Evolutionary conservation across 2,113 vertebrate genomes (phyloP), one percentile per base, ranked within the genome.

Genomic region (Coregonus clupeaformis): DNA sequence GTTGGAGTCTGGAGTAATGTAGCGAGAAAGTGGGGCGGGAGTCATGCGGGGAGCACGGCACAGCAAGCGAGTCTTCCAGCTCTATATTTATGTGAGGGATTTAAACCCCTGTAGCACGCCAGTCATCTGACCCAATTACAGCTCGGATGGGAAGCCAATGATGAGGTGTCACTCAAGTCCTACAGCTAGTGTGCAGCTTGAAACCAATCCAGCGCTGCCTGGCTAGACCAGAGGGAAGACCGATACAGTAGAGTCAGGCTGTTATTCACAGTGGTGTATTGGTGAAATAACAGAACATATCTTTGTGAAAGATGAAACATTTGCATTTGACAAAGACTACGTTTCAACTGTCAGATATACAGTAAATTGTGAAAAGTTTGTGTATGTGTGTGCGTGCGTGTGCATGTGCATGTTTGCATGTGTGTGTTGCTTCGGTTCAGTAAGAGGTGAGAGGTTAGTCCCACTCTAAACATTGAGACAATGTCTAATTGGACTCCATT

Each of bases 61-160:
- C 6, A 60, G n/a, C 57, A 60, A 6, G 16, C 49, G 16, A 60
- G 57, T 60, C 57, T 22, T 9, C 2, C n/a, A 60, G 52, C 5
- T n/a, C 57, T 60, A 60, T 60, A 60, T 60, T 60, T 60, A 60
- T 11, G 20, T 76, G 73, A 81, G 79, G 81, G 84, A 85, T 84
- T 90, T 88, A 81, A 89, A 88, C 77, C 72, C 47, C 75, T 78
- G 79, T 74, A 80, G 82, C 86, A 89, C 80, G 82, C 77, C 75
- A 91, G 86, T 87, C 87, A 84, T 86, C 81, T 91, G 89, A 91
- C 88, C 91, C 88, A 80, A 86, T 90, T 90, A 83, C 85, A 68
- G 81, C 71, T 45, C 68, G 73, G 70, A n/a, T 20, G 77, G 69
- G 78, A 78, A 78, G 74, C 80, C 77, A 74, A 69, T 80, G 78